Evolutionary conservation across 2,797 vertebrate species (phyloP).

Genomic region (Halcyon smyrnensis): DNA sequence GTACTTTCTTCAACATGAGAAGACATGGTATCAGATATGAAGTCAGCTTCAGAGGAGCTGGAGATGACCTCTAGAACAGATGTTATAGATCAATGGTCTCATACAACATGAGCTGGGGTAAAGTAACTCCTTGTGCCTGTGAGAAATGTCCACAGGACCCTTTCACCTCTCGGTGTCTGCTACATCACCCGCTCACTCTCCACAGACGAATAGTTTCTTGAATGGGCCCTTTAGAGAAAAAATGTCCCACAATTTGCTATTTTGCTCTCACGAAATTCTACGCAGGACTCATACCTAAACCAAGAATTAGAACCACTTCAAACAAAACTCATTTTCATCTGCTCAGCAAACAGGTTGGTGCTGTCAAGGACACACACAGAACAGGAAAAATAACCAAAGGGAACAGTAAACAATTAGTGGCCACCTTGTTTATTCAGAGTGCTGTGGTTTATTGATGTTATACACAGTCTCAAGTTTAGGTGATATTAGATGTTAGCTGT

Average conservation of each 20-base stretch:
- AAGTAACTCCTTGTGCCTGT: neutral
- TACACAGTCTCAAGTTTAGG: conserved; percentile 34
- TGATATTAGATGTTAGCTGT: neutral
- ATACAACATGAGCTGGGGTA: neutral
- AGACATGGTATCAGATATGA: neutral
- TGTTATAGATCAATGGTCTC: neutral
- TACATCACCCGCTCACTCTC: neutral
- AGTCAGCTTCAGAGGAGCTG: neutral
- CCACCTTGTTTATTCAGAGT: conserved; percentile 53
- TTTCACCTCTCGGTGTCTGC: neutral
- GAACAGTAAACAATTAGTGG: conserved; percentile 29
- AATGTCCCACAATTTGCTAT: neutral
- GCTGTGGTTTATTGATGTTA: conserved; percentile 41
- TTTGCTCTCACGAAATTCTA: neutral
- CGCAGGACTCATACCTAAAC: neutral
- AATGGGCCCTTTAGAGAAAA: neutral
- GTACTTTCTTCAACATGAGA: neutral
- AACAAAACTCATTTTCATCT: neutral
- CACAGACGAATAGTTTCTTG: neutral
- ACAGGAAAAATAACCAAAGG: conserved; percentile 48
- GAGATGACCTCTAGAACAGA: neutral
- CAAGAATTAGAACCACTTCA: neutral
- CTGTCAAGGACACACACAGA: conserved; percentile 2
- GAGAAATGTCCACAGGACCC: neutral
- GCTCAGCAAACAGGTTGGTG: conserved; percentile 2